Evolutionary conservation across 2,113 vertebrate species (phyloP).

Genomic region (Silurus asotus): DNA sequence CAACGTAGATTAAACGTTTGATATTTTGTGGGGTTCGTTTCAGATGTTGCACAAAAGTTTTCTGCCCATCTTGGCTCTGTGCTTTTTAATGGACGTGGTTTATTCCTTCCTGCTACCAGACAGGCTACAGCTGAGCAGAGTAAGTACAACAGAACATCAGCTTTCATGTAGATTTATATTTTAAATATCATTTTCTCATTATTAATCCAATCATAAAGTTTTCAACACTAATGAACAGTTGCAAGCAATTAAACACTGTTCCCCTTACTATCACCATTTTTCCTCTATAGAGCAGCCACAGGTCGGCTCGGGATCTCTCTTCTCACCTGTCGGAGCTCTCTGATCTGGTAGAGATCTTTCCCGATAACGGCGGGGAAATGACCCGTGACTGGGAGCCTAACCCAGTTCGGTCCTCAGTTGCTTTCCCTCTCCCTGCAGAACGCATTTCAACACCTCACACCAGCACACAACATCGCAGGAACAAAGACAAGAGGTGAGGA

Average conservation of each 20-base stretch:
- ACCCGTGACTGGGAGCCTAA: slow-evolving; percentile 52
- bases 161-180: neutral
- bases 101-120: slow-evolving; percentile 62
- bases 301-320: slow-evolving; percentile 61
- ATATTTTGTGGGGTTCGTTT: neutral
- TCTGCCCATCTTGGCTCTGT: slow-evolving; percentile 62
- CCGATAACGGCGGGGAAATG: slow-evolving; percentile 59
- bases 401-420: slow-evolving; percentile 34
- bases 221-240: neutral
- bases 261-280: neutral
- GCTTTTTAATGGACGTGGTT: slow-evolving; percentile 62
- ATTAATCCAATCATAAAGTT: neutral
- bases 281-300: slow-evolving; percentile 58
- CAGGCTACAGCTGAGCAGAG: slow-evolving; percentile 59
- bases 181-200: no score
- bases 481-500: slow-evolving; percentile 68
- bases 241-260: neutral
- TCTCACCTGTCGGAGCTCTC: slow-evolving; percentile 53
- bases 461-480: slow-evolving; percentile 55
- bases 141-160: slow-evolving; percentile 44
- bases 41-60: slow-evolving; percentile 71
- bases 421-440: slow-evolving; percentile 50
- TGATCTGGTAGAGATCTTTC: slow-evolving; percentile 61
- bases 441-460: slow-evolving; percentile 48
- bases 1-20: neutral